Percentiles rank a stretch among this genome's conserved stretches.
Evolutionary conservation across 2,797 vertebrate species (phyloP).

Genomic region (Melanotaenia parkinsoni): DNA sequence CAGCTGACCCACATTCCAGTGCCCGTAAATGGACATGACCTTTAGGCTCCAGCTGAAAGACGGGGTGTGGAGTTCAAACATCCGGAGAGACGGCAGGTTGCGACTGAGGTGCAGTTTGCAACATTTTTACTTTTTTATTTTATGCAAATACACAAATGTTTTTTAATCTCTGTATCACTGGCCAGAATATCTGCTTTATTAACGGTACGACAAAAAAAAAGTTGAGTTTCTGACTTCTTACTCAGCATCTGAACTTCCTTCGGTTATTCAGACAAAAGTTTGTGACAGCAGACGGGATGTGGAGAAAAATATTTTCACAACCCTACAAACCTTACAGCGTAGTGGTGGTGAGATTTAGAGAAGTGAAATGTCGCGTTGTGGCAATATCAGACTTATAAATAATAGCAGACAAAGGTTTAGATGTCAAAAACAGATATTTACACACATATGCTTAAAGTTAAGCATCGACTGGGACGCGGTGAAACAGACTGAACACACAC

Average conservation of each 20-base stretch:
- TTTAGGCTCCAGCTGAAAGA: neutral
- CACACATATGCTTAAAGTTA: neutral
- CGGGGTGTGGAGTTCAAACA: constrained; percentile 1
- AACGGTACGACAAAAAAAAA: neutral
- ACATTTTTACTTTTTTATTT: no score
- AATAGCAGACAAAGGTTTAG: neutral
- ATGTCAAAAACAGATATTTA: neutral
- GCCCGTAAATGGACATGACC: neutral
- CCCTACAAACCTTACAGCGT: neutral
- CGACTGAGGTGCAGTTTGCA: neutral
- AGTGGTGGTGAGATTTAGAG: constrained; percentile 21
- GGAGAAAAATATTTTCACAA: constrained; percentile 29
- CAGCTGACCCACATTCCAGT: constrained; percentile 1
- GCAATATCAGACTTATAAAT: neutral
- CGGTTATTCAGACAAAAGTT: neutral
- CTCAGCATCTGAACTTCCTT: constrained; percentile 33
- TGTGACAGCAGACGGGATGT: constrained; percentile 34
- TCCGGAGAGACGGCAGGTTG: neutral
- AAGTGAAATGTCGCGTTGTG: constrained; percentile 40
- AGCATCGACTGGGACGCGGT: constrained; percentile 6
- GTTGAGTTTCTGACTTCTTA: constrained; percentile 5
- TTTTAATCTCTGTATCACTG: neutral
- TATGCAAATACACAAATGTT: no score
- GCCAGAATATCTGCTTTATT: neutral
- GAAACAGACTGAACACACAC: constrained; percentile 7